These are phyloP conservation scores for Melanerpes aurifrons DNA, from an alignment of 2,113 vertebrate species.

Conservation along the genomic window DNA sequence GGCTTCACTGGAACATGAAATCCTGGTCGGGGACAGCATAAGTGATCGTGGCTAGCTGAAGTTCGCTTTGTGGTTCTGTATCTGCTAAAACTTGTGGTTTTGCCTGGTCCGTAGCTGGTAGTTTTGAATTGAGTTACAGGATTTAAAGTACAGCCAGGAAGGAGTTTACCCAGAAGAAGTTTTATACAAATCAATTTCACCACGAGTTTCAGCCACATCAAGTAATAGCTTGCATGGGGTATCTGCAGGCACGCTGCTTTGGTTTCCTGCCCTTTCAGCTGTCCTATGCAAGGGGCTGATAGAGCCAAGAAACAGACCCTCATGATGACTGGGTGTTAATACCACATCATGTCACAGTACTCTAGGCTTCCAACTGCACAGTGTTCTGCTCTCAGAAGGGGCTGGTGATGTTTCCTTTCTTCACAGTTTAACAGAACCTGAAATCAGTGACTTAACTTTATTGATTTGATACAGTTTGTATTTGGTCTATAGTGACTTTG, in stretches of 20 bases:
- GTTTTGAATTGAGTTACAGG: neutral
- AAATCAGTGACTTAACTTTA: neutral
- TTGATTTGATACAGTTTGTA: neutral
- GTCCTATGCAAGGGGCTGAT: neutral
- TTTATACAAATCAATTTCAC: neutral
- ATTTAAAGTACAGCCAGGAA: neutral
- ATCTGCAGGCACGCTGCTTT: neutral
- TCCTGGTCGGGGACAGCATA: accelerated
- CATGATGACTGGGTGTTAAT: accelerated
- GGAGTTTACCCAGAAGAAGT: neutral
- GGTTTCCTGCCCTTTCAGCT: neutral
- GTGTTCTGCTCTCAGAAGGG: neutral
- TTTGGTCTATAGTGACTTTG: neutral
- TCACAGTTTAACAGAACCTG: neutral
- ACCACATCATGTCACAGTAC: accelerated
- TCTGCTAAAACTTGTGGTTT: neutral
- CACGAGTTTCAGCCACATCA: neutral
- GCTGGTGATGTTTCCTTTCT: neutral
- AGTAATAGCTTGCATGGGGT: neutral
- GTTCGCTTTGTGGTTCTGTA: neutral
- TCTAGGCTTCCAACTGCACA: accelerated
- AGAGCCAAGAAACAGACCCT: neutral
- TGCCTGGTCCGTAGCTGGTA: neutral
- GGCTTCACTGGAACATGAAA: accelerated
- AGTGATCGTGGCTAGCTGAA: neutral